Evolutionary conservation across 2,113 vertebrate species (phyloP).

Genomic region (Lathamus discolor): DNA sequence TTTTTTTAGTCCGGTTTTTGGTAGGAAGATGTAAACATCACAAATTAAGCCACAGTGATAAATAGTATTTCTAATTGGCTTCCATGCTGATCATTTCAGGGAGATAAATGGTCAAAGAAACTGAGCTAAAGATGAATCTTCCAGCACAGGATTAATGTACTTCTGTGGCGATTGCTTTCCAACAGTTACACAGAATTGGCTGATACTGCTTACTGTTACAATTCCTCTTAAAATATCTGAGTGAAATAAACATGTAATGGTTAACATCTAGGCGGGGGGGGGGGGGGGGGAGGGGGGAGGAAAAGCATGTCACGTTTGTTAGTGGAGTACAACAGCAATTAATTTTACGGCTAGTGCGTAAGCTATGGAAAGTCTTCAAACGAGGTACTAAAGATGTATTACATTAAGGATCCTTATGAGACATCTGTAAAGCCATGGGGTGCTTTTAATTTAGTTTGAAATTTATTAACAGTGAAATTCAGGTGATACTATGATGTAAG

Average conservation of each 20-base stretch:
- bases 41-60: not conserved
- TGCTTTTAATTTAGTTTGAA: not conserved
- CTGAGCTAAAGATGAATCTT: not conserved
- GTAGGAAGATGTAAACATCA: conserved; percentile 2
- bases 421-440: not conserved
- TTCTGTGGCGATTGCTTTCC: not conserved
- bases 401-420: not conserved
- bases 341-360: not conserved
- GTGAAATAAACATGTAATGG: not conserved
- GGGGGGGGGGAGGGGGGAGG: no score
- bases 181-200: not conserved
- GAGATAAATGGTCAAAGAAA: conserved; percentile 24
- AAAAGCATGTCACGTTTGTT: not conserved
- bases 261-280: not conserved
- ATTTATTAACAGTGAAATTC: not conserved
- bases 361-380: not conserved
- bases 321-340: not conserved
- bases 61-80: conserved; percentile 22
- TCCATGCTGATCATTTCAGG: conserved; percentile 5
- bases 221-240: not conserved
- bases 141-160: not conserved
- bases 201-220: not conserved
- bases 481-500: not conserved
- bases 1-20: not conserved
- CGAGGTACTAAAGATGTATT: not conserved